These are phyloP conservation scores for Podarcis siculus DNA, from an alignment of 2,797 vertebrate genomes.

Conservation along the genomic window DNA sequence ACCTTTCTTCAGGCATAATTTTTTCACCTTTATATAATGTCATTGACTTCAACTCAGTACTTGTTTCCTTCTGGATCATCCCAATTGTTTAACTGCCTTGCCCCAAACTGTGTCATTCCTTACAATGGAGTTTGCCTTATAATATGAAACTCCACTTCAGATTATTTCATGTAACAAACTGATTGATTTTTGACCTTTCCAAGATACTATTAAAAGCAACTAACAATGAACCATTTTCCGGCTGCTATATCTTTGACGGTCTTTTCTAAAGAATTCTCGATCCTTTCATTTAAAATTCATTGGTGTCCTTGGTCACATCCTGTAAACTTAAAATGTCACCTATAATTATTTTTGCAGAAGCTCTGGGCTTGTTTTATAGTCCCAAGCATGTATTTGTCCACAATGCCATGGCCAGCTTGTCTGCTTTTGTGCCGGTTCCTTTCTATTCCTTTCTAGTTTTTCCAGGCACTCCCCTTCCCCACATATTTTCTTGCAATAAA, in stretches of 20 bases:
- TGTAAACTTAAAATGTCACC: conserved; percentile 69
- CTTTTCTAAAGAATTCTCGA: conserved; percentile 59
- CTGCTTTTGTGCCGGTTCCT: background rate
- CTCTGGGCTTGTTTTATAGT: conserved; percentile 43
- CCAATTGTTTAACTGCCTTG: background rate
- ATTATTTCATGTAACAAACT: conserved; percentile 51
- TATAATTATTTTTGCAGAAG: conserved; percentile 64
- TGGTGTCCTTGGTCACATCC: conserved; percentile 67
- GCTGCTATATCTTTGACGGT: conserved; percentile 46
- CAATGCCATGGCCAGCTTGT: background rate
- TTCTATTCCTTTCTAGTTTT: background rate
- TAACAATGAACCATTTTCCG: conserved; percentile 61
- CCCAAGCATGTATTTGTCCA: conserved; percentile 7
- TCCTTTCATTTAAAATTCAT: conserved; percentile 77
- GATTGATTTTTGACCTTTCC: conserved; percentile 70
- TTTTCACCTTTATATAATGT: background rate
- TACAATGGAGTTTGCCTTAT: background rate
- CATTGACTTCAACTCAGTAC: background rate
- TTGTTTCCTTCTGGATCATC: background rate
- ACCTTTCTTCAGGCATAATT: background rate
- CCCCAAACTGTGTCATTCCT: background rate
- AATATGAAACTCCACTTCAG: conserved; percentile 37
- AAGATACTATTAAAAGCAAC: conserved; percentile 57
- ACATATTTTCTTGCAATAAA: background rate
- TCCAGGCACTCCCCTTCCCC: background rate